Conservation (phyloP, 2,888 invertebrate species). For the Pasiphila rectangulata region DNA sequence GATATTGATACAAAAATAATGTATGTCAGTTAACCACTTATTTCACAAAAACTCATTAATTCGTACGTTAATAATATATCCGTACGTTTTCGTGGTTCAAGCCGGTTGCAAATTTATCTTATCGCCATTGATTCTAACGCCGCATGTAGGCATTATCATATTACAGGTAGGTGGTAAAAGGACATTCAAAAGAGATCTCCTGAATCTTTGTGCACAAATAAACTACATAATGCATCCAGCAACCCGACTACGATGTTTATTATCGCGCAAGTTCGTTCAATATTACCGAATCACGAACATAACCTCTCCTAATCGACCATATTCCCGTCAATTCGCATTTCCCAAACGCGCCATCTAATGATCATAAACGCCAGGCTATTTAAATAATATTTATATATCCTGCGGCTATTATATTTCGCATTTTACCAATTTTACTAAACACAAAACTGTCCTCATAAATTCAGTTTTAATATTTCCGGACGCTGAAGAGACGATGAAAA, state of each 20-base stretch:
- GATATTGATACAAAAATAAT: too few species aligned
- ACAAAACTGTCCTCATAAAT: conserved; percentile 71
- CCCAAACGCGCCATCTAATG: conserved; percentile 48
- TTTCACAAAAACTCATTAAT: too few species aligned
- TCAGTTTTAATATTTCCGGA: conserved; percentile 77
- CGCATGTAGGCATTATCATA: too few species aligned
- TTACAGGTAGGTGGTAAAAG: too few species aligned
- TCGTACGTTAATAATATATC: too few species aligned
- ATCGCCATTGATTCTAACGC: background rate
- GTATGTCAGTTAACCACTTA: too few species aligned
- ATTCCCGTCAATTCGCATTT: conserved; percentile 51
- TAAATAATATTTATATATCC: conserved; percentile 72
- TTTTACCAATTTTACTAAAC: conserved; percentile 74
- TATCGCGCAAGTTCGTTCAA: background rate
- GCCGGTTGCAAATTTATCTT: too few species aligned
- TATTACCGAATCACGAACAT: conserved; percentile 6
- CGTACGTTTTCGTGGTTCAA: too few species aligned
- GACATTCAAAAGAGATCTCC: conserved; percentile 1
- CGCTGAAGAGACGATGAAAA: conserved; percentile 59
- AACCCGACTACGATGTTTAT: background rate
- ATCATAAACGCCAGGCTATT: conserved; percentile 58
- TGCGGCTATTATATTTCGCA: conserved; percentile 60
- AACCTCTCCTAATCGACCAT: conserved; percentile 38
- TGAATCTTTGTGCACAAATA: background rate
- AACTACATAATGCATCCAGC: background rate